Conservation (phyloP, 2,113 vertebrate genomes). For the Pedetes capensis region DNA sequence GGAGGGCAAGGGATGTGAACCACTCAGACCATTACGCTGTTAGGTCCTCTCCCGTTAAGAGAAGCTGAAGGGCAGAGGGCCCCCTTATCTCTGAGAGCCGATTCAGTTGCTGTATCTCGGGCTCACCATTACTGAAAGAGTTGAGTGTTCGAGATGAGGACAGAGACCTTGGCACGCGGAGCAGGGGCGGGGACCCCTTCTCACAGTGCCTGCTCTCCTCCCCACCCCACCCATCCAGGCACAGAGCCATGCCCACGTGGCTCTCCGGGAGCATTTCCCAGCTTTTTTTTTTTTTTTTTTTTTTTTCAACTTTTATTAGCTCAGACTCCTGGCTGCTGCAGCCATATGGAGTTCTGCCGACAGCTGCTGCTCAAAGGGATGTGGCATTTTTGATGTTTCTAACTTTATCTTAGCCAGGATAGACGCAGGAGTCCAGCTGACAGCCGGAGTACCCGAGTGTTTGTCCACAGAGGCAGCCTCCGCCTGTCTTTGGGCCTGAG, state of each 20-base stretch:
- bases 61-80: neutral
- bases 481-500: neutral
- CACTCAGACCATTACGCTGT: neutral
- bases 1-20: neutral
- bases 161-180: neutral
- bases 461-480: neutral
- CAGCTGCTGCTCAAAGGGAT: constrained; percentile 53
- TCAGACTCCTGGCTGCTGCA: constrained; percentile 58
- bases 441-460: neutral
- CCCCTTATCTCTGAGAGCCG: neutral
- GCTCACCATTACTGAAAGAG: neutral
- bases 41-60: neutral
- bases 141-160: neutral
- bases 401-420: constrained; percentile 47
- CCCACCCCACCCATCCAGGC: neutral
- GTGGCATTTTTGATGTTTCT: constrained; percentile 67
- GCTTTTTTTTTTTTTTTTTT: neutral
- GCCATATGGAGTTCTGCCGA: constrained; percentile 58
- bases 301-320: constrained; percentile 68
- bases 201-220: neutral
- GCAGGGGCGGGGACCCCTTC: neutral
- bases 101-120: neutral
- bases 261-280: constrained; percentile 64
- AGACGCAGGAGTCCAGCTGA: neutral
- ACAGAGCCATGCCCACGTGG: constrained; percentile 48